Evolutionary conservation across 2,888 invertebrate genomes (phyloP).

Genomic region (Pomacea canaliculata): DNA sequence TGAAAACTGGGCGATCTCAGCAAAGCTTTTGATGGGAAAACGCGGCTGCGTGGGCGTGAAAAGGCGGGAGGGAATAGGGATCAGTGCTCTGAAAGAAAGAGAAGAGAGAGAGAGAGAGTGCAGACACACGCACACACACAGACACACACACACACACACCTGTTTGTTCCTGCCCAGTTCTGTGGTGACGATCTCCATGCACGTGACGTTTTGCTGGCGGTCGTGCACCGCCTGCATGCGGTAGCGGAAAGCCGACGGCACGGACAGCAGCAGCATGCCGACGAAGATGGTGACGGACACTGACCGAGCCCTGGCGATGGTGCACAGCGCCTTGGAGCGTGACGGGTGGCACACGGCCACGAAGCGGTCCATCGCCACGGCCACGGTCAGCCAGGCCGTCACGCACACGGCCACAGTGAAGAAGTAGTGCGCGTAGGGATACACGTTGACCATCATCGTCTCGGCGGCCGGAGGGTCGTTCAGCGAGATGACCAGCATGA

Average conservation of each 20-base stretch:
- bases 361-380: constrained; percentile 64
- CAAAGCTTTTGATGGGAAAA: too few relatives aligned
- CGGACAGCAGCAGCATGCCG: constrained; percentile 58
- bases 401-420: constrained; percentile 59
- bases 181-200: constrained; percentile 48
- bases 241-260: constrained; percentile 64
- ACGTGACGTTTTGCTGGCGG: constrained; percentile 41
- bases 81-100: too few relatives aligned
- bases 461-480: constrained; percentile 44
- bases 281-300: constrained; percentile 59
- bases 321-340: constrained; percentile 50
- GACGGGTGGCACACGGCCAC: constrained; percentile 64
- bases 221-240: constrained; percentile 49
- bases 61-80: too few relatives aligned
- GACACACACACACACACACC: constrained; percentile 34
- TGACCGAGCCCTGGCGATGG: constrained; percentile 53
- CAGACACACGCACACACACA: too few relatives aligned
- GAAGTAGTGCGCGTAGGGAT: constrained; percentile 65
- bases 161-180: constrained; percentile 54
- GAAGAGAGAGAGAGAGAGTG: too few relatives aligned
- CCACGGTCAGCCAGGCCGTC: constrained; percentile 64
- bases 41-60: too few relatives aligned
- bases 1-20: too few relatives aligned
- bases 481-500: constrained; percentile 50
- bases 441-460: constrained; percentile 52